Base-by-base conservation (phyloP, 2,113 vertebrate species). In the Esox niger region DNA sequence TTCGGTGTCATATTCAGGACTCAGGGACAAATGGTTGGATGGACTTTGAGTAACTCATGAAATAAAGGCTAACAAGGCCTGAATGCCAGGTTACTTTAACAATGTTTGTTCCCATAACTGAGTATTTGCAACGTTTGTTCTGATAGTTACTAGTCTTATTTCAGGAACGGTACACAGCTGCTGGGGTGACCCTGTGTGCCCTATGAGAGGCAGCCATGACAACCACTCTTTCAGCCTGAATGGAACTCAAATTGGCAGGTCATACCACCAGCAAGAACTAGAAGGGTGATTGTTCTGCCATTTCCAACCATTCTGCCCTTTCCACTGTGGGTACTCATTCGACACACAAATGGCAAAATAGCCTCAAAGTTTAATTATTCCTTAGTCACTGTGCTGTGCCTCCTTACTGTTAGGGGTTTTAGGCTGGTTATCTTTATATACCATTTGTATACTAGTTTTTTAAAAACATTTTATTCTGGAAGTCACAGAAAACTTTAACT, bases 191-290 rank as follows among this genome's bases (percentile, higher is more conserved):
- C 47, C n/a, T 23, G 47, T 21, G n/a, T 21, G 47, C 47, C 47
- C 47, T 52, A 52, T 52, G 25, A 43, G 58, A 17, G 3, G 65
- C 54, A 35, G 23, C 65, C 54, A 68, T 68, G 55, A 68, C 55
- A 58, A 68, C 66, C 25, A 54, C n/a, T 57, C 55, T 64, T 47
- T 43, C 31, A 59, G 35, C 32, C 32, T 56, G 10, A 27, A 35
- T 58, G 33, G 6, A 38, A 54, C 13, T 57, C 17, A 9, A 23
- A 27, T 58, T 32, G 27, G 55, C 55, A 17, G 26, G 54, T 57
- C 55, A 7, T 9, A 10, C 25, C 31, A 62, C 60, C 30, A 23
- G 47, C 32, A 17, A 32, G 60, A 7, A 21, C 59, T 32, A 32
- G 30, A 6, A 21, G n/a, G 35, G 7, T 21, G 11, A 21, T 35